These are phyloP conservation scores for Turritopsis dohrnii DNA, from an alignment of 30 jellyfish, hydroid and myxozoan species.

Conservation along the genomic window DNA sequence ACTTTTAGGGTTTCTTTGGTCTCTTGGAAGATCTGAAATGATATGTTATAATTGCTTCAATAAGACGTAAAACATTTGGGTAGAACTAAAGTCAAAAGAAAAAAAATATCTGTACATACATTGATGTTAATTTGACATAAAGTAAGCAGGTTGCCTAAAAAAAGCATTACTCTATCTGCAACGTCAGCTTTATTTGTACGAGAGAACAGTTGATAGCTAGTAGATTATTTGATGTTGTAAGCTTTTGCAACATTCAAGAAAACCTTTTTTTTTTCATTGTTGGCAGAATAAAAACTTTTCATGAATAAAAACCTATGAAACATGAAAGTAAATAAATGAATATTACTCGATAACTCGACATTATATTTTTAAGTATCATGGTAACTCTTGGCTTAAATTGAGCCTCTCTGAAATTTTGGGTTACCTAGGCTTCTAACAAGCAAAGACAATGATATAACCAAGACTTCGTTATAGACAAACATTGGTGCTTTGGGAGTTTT, in stretches of 20 bases:
- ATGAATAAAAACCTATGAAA: too few species aligned
- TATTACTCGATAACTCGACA: too few species aligned
- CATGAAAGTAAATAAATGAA: too few species aligned
- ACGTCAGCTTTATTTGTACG: not conserved
- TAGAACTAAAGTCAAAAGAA: not conserved
- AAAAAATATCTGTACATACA: not conserved
- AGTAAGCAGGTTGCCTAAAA: not conserved
- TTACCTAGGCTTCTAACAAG: too few species aligned
- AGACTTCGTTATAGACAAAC: not conserved
- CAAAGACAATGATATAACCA: not conserved
- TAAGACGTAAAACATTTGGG: not conserved
- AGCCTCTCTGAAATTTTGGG: too few species aligned
- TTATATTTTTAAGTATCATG: too few species aligned
- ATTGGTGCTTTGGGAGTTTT: not conserved
- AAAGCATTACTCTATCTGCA: not conserved
- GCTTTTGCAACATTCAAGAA: too few species aligned
- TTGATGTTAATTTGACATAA: not conserved
- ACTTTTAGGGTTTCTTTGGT: slow-evolving; percentile 6
- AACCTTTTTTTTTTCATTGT: not conserved
- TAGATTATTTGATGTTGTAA: too few species aligned
- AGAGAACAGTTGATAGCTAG: not conserved
- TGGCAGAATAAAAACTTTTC: too few species aligned
- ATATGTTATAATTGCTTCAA: not conserved
- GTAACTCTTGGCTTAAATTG: too few species aligned
- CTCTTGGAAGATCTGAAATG: not conserved